phyloP scores from a whole-genome alignment of 53 echinoderm and acorn worm species.

The Holothuria leucospilota region DNA sequence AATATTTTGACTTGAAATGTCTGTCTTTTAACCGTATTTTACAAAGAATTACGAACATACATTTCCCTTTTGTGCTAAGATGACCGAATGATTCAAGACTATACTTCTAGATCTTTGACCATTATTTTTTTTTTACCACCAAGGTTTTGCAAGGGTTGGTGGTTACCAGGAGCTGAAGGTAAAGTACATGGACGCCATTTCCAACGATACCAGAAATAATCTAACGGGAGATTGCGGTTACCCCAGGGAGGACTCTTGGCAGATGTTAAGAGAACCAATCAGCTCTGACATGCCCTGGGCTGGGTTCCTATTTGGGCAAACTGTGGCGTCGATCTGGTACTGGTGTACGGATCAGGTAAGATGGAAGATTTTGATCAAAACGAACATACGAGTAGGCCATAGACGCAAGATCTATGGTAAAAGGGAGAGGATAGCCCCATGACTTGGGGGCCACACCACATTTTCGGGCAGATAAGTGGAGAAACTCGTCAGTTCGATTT shows the following conservation, averaged over 20 bases:
- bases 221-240: constrained; percentile 70
- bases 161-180: constrained; percentile 75
- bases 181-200: constrained; percentile 87
- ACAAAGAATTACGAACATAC: too few species aligned
- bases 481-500: too few species aligned
- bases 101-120: too few species aligned
- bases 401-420: neutral
- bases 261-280: constrained; percentile 82
- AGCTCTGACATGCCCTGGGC: constrained; percentile 89
- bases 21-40: too few species aligned
- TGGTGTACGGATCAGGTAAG: constrained; percentile 96
- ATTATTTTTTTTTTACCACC: too few species aligned
- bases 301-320: constrained; percentile 89
- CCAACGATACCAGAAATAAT: constrained; percentile 71
- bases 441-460: too few species aligned
- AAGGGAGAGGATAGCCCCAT: neutral
- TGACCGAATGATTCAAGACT: too few species aligned
- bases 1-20: too few species aligned
- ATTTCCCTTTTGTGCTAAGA: too few species aligned
- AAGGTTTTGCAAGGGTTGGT: constrained; percentile 84
- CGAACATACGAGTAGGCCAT: neutral
- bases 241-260: constrained; percentile 79
- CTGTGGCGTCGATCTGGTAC: constrained; percentile 91
- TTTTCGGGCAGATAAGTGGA: too few species aligned
- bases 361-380: neutral